Base-by-base conservation (phyloP, 2,888 invertebrate species). In the Tinea semifulvella region DNA sequence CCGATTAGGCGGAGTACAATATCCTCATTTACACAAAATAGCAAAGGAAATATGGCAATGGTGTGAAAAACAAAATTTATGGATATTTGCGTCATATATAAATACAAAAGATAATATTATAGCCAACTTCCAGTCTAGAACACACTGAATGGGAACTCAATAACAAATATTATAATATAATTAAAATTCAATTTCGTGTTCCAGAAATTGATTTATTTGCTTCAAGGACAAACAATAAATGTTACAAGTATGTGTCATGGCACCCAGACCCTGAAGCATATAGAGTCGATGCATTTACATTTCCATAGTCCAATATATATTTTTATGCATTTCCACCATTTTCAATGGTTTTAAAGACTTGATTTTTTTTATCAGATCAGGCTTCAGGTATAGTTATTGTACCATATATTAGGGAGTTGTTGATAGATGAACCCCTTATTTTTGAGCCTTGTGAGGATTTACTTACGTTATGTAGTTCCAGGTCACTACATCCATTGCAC, bases 321-420 rank as follows among this genome's bases (percentile, higher is more conserved):
- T 55, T 55, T 36, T 56, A 54, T 25, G 50, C 50, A 0, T 55
- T 54, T 36, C 50, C 55, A n/a, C n/a, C n/a, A n/a, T n/a, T n/a
- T n/a, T n/a, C n/a, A n/a, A n/a, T n/a, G n/a, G n/a, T n/a, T n/a
- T 2, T 45, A 18, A 54, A 51, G 48, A 26, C 44, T 1, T 13
- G 54, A 3, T 16, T 55, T 44, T 50, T 52, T 18, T 47, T 51
- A 11, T 13, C n/a, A 2, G 55, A 56, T 13, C 47, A 46, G 18
- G 52, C 53, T 5, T 5, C 14, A 13, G 54, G 54, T 0, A 53
- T 56, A 0, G 7, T 53, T 1, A 49, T 55, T 4, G 50, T 53
- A 3, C 53, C 54, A 2, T 11, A 26, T 6, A 54, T 55, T 43
- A n/a, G 35, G 20, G 36, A 36, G 5, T 5, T 31, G 17, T 36